Evolutionary conservation across 2,113 vertebrate species (phyloP).

Genomic region (Pteronura brasiliensis): DNA sequence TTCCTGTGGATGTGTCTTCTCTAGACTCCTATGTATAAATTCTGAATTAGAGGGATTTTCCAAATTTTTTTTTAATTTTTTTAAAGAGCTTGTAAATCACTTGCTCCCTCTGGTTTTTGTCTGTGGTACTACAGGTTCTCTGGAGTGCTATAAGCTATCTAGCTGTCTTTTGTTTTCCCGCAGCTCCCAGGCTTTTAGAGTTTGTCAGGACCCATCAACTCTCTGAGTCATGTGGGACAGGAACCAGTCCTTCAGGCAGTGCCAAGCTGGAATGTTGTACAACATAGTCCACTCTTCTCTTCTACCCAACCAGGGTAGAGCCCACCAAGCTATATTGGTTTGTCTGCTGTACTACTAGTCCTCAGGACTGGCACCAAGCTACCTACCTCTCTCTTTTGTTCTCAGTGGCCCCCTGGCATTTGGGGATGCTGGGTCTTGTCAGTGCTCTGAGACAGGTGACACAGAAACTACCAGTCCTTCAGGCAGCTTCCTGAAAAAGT

Average conservation of each 20-base stretch:
- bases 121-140: not conserved
- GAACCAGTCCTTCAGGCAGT: not conserved
- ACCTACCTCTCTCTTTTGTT: not conserved
- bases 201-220: not conserved
- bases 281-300: not conserved
- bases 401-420: not conserved
- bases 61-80: not conserved
- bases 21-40: not conserved
- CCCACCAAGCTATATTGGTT: not conserved
- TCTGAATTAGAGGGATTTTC: not conserved
- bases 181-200: not conserved
- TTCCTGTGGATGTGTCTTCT: not conserved
- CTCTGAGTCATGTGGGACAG: not conserved
- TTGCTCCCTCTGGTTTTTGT: not conserved
- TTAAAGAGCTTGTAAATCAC: not conserved
- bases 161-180: not conserved
- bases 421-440: not conserved
- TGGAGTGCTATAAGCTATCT: not conserved
- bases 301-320: not conserved
- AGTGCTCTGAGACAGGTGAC: not conserved
- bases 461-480: not conserved
- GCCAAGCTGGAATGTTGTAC: not conserved
- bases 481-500: not conserved
- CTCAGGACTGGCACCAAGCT: not conserved
- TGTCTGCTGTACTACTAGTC: not conserved